These are phyloP conservation scores for Sula dactylatra DNA, from an alignment of 2,113 vertebrate species.

Conservation along the genomic window DNA sequence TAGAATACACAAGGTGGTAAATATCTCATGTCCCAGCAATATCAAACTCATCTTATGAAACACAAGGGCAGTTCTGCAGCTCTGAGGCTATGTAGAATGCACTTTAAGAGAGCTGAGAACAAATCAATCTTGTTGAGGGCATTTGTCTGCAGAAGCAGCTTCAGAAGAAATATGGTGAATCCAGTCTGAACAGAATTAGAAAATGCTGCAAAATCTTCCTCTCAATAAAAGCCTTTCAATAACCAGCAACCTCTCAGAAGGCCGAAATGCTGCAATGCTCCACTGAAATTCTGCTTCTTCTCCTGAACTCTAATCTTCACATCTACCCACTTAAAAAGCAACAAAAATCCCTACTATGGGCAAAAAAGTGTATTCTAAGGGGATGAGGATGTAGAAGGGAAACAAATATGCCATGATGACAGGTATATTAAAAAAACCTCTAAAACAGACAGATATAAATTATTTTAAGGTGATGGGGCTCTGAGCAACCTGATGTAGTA, in stretches of 20 bases:
- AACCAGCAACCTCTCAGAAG: not conserved
- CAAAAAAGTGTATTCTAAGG: not conserved
- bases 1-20: not conserved
- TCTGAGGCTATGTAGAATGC: not conserved
- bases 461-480: not conserved
- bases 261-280: not conserved
- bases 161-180: not conserved
- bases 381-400: not conserved
- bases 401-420: not conserved
- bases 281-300: not conserved
- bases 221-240: not conserved
- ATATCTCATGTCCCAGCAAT: not conserved
- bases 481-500: not conserved
- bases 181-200: not conserved
- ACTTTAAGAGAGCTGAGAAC: not conserved
- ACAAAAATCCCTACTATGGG: not conserved
- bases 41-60: not conserved
- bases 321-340: not conserved
- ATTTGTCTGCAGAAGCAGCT: not conserved
- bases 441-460: not conserved
- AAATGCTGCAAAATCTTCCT: slow-evolving; percentile 11
- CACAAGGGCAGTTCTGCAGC: not conserved
- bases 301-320: not conserved
- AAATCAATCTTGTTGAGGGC: not conserved
- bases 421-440: not conserved